Evolutionary conservation across 2,888 invertebrate genomes (phyloP).

Genomic region (Drosophila mayaguana): DNA sequence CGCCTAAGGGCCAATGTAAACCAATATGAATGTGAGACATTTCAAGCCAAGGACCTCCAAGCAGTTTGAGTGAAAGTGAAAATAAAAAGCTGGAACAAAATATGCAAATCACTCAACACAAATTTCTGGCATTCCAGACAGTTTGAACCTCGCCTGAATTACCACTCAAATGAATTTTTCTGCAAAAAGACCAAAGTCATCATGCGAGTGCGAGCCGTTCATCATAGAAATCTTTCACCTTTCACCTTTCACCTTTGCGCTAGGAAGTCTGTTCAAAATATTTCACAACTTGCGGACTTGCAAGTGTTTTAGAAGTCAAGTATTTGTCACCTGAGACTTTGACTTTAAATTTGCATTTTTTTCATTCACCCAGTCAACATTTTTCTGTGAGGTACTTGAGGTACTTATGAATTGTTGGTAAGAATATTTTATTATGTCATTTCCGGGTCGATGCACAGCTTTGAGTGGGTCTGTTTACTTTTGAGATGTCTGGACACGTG

Average conservation of each 20-base stretch:
- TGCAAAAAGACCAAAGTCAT: constrained; percentile 34
- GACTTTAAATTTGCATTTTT: background rate
- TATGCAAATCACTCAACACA: constrained; percentile 65
- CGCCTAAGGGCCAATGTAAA: constrained; percentile 15
- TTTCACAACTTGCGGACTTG: background rate
- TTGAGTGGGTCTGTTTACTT: constrained; percentile 19
- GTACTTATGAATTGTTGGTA: background rate
- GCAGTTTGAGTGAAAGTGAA: constrained; percentile 13
- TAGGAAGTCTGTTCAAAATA: constrained; percentile 20
- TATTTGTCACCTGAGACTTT: constrained; percentile 8
- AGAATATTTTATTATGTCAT: constrained; percentile 11
- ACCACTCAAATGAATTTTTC: constrained; percentile 35
- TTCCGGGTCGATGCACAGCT: constrained; percentile 3
- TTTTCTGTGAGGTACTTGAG: background rate
- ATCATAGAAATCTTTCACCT: background rate
- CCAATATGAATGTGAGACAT: constrained; percentile 24
- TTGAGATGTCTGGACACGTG: constrained; percentile 25
- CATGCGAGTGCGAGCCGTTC: background rate
- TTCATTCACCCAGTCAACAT: background rate
- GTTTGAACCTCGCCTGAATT: constrained; percentile 17
- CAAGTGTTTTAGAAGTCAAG: background rate
- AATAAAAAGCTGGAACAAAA: constrained; percentile 24
- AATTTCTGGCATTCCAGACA: constrained; percentile 40
- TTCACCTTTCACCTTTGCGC: constrained; percentile 12
- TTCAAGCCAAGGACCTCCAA: constrained; percentile 19